Percentiles rank a stretch among this genome's conserved stretches.
These are phyloP conservation scores for Stylophora pistillata DNA, from an alignment of 64 coral and sea anemone species.

Conservation along the genomic window DNA sequence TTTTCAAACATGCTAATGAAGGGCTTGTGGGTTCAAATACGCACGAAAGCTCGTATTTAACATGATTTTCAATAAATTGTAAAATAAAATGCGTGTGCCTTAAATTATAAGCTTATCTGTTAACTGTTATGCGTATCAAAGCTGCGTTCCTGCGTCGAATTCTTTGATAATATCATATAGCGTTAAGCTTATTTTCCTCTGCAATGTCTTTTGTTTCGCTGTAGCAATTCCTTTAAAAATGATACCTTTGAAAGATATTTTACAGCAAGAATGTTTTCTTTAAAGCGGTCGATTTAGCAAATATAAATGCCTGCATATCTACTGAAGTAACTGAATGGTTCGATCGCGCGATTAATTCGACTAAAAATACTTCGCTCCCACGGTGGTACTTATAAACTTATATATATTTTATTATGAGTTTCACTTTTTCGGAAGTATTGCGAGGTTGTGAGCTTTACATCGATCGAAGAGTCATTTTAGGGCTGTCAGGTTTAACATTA, in stretches of 20 bases:
- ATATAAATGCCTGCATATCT: not conserved
- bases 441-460: no score
- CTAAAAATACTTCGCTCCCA: no score
- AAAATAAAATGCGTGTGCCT: not conserved
- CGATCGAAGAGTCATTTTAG: no score
- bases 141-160: not conserved
- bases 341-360: no score
- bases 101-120: slow-evolving; percentile 5
- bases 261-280: not conserved
- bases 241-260: not conserved
- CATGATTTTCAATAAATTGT: not conserved
- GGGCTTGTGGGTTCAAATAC: not conserved
- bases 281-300: not conserved
- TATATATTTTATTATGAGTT: no score
- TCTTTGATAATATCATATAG: slow-evolving; percentile 6
- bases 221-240: not conserved
- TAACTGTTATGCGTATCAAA: not conserved
- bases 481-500: no score
- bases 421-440: no score
- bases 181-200: slow-evolving; percentile 3
- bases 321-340: no score
- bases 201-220: not conserved
- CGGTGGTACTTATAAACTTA: no score
- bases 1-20: slow-evolving; percentile 61
- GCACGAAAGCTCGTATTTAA: not conserved